phyloP scores from a whole-genome alignment of 2,797 vertebrate genomes.

The Gastrophryne carolinensis region DNA sequence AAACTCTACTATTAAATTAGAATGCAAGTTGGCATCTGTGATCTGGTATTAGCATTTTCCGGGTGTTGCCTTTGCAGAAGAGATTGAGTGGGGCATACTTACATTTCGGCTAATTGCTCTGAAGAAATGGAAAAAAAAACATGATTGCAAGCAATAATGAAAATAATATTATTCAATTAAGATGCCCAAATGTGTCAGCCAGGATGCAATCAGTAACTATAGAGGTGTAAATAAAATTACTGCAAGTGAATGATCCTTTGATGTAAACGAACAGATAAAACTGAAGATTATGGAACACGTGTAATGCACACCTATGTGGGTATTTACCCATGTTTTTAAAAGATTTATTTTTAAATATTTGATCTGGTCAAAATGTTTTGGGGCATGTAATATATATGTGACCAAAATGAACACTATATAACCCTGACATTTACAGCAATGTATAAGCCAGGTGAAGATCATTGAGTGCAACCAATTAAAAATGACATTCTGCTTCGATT shows the following conservation, averaged over 20 bases:
- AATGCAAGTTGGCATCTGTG: not conserved
- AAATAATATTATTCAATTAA: not conserved
- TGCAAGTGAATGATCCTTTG: not conserved
- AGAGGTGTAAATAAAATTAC: not conserved
- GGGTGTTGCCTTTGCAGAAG: not conserved
- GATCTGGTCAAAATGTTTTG: not conserved
- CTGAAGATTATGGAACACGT: not conserved
- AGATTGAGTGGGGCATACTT: not conserved
- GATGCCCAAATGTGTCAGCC: not conserved
- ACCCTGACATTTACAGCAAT: no score
- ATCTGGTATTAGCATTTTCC: conserved; percentile 10
- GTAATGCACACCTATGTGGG: not conserved
- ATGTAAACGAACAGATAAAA: not conserved
- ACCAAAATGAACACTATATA: not conserved
- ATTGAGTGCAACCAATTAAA: not conserved
- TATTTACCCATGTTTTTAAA: not conserved
- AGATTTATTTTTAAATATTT: not conserved
- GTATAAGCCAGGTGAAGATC: no score
- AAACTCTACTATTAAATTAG: not conserved
- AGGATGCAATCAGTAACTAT: not conserved
- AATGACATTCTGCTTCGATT: not conserved
- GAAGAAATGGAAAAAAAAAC: not conserved
- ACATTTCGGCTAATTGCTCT: not conserved
- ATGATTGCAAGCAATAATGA: not conserved
- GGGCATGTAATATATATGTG: not conserved